Conservation (phyloP, 1,140 invertebrate species). For the Cephus cinctus region DNA sequence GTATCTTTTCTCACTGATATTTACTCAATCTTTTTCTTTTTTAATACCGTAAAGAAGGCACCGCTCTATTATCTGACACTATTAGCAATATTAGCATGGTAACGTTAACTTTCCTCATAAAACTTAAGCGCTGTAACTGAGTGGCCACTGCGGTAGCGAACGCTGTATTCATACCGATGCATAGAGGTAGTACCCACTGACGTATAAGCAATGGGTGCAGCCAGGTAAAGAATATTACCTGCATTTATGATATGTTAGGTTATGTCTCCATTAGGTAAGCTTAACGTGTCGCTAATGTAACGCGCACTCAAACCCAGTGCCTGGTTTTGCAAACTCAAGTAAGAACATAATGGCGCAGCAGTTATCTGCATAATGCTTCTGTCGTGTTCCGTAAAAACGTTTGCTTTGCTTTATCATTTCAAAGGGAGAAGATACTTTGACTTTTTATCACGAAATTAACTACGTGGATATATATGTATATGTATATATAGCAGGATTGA, state of each 20-base stretch:
- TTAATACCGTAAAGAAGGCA: conserved; percentile 14
- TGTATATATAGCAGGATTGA: too few relatives aligned
- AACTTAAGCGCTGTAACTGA: conserved; percentile 10
- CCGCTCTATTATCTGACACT: conserved; percentile 15
- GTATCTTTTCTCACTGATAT: too few relatives aligned
- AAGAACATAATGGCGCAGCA: conserved; percentile 18
- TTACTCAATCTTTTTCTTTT: too few relatives aligned
- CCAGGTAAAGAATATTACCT: conserved; percentile 15
- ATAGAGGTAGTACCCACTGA: too few relatives aligned
- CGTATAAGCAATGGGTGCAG: too few relatives aligned
- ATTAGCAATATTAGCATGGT: conserved; percentile 22
- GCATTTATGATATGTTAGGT: conserved; percentile 23
- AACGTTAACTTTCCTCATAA: conserved; percentile 28
- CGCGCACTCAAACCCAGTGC: conserved; percentile 18
- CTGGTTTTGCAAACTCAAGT: conserved; percentile 9
- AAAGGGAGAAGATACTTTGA: too few relatives aligned
- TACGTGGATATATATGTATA: too few relatives aligned
- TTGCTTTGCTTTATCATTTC: not conserved
- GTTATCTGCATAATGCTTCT: conserved; percentile 13
- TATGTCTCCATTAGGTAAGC: conserved; percentile 21
- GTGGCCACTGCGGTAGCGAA: conserved; percentile 8
- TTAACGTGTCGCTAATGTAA: conserved; percentile 23
- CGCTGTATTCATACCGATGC: conserved; percentile 2
- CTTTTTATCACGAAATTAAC: too few relatives aligned
- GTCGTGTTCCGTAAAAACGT: not conserved